Conservation (phyloP, 2,888 invertebrate genomes). For the Synanthedon myopaeformis region DNA sequence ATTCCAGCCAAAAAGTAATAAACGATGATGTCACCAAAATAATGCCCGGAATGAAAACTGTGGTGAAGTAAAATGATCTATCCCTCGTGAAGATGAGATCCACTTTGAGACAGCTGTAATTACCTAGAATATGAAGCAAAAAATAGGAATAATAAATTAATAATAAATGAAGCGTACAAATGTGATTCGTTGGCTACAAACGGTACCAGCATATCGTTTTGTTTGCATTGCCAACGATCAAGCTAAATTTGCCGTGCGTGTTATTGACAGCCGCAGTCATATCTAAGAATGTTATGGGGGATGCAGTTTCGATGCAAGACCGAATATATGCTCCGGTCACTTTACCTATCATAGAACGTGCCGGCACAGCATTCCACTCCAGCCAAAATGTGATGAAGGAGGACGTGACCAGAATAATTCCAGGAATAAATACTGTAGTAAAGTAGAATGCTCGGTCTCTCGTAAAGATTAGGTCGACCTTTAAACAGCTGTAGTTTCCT, state of each 20-base stretch:
- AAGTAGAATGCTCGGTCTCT: conserved; percentile 92
- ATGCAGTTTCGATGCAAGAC: conserved; percentile 11
- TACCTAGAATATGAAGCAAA: conserved; percentile 77
- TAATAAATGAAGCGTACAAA: conserved; percentile 18
- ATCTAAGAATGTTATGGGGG: conserved; percentile 32
- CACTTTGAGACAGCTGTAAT: conserved; percentile 96
- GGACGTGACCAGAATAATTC: conserved; percentile 89
- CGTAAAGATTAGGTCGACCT: conserved; percentile 88
- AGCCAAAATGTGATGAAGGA: conserved; percentile 91
- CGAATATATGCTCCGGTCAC: conserved; percentile 2
- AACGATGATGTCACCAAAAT: conserved; percentile 96
- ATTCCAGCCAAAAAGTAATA: conserved; percentile 97
- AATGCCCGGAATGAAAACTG: conserved; percentile 96
- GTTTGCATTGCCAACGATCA: conserved; percentile 36
- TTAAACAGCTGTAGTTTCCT: conserved; percentile 92
- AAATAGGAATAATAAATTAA: conserved; percentile 41
- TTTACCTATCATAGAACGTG: conserved; percentile 89
- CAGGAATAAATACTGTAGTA: conserved; percentile 91
- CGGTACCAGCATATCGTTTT: conserved; percentile 9
- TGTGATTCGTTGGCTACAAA: conserved; percentile 21
- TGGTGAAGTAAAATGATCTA: conserved; percentile 96
- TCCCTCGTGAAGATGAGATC: conserved; percentile 94
- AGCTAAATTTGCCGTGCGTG: conserved; percentile 51
- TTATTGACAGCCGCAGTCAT: conserved; percentile 55
- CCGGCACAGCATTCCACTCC: conserved; percentile 91